Conservation (phyloP, 2,888 invertebrate species). For the Pammene aurita region DNA sequence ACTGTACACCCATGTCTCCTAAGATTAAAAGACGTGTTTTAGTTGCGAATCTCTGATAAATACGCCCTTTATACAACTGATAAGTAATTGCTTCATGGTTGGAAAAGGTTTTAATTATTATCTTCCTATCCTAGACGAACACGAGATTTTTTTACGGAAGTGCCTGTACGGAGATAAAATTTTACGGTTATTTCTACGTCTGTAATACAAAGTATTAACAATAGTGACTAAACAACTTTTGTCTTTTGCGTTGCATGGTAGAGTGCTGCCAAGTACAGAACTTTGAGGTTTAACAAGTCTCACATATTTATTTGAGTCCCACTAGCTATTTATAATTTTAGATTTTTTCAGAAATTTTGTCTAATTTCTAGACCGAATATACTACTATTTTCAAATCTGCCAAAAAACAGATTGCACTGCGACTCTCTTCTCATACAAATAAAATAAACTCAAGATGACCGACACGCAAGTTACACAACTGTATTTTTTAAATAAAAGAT, state of each 20-base stretch:
- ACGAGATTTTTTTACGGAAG: conserved; percentile 1
- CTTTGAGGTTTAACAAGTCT: background rate
- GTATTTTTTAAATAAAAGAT: too few species aligned
- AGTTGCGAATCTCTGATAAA: background rate
- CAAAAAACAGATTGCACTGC: too few species aligned
- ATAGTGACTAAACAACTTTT: background rate
- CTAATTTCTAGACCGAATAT: too few species aligned
- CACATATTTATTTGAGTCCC: too few species aligned
- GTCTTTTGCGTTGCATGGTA: background rate
- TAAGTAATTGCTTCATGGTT: conserved; percentile 43
- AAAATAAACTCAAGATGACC: too few species aligned
- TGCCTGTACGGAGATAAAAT: background rate
- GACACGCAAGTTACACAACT: too few species aligned
- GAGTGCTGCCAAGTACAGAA: background rate
- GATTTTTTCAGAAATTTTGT: too few species aligned
- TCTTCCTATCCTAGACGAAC: conserved; percentile 16
- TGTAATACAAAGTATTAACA: conserved; percentile 9
- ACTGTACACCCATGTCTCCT: background rate
- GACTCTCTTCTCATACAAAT: too few species aligned
- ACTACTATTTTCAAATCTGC: too few species aligned
- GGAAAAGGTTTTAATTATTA: conserved; percentile 35
- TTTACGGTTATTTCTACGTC: conserved; percentile 17
- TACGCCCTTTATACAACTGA: background rate
- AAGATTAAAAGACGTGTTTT: conserved; percentile 1
- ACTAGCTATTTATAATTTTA: too few species aligned